A percentile compares a stretch with the other conserved stretches of the same genome.
These are phyloP conservation scores for Caenorhabditis angaria DNA, from an alignment of 2,888 invertebrate genomes.

Conservation along the genomic window DNA sequence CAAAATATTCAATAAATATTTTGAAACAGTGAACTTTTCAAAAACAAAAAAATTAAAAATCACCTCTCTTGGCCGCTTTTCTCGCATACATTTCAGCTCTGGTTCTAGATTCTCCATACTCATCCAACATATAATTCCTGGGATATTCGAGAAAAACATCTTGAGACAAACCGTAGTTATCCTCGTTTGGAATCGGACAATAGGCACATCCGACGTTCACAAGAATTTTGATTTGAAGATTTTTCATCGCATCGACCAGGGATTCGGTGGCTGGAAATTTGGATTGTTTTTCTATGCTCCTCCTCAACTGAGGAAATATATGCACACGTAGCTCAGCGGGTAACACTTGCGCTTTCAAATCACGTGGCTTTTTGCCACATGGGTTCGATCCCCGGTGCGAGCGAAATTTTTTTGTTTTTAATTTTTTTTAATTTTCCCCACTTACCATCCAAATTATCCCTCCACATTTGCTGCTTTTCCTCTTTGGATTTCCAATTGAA, in stretches of 20 bases:
- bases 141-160: slow-evolving; percentile 59
- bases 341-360: no score
- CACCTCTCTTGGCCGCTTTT: slow-evolving; percentile 38
- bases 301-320: no score
- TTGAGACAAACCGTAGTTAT: slow-evolving; percentile 68
- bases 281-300: slow-evolving; percentile 1
- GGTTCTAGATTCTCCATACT: slow-evolving; percentile 65
- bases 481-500: slow-evolving; percentile 36
- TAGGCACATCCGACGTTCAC: slow-evolving; percentile 68
- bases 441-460: slow-evolving; percentile 45
- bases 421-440: no score
- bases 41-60: no score
- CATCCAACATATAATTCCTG: slow-evolving; percentile 60
- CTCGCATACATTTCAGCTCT: slow-evolving; percentile 63
- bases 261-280: slow-evolving; percentile 59
- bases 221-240: slow-evolving; percentile 48
- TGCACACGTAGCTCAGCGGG: no score
- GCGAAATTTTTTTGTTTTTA: no score
- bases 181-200: slow-evolving; percentile 62
- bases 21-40: no score
- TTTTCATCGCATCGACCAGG: slow-evolving; percentile 59
- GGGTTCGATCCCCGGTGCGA: no score
- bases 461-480: slow-evolving; percentile 49
- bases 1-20: no score
- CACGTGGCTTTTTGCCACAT: no score